Evolutionary conservation across 2,888 invertebrate species (phyloP).

Genomic region (Melieria omissa): DNA sequence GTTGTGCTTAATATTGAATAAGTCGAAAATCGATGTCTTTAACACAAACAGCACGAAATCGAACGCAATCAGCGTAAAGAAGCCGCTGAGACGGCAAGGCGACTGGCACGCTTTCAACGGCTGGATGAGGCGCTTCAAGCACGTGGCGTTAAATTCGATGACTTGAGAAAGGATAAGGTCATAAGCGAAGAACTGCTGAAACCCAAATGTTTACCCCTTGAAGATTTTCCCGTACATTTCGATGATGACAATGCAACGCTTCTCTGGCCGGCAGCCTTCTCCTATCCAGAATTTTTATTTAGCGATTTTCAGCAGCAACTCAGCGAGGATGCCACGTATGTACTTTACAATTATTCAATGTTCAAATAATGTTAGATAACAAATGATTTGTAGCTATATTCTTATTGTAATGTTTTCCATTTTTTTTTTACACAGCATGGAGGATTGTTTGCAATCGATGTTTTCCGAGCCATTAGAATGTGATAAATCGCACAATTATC

Average conservation of each 20-base stretch:
- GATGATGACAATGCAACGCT: constrained; percentile 70
- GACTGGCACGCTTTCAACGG: constrained; percentile 66
- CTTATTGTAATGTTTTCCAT: constrained; percentile 18
- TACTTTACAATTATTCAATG: not conserved
- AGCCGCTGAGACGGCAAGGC: constrained; percentile 67
- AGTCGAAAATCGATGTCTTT: not conserved
- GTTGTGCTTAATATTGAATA: not conserved
- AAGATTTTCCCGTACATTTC: constrained; percentile 74
- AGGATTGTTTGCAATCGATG: constrained; percentile 73
- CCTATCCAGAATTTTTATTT: constrained; percentile 88
- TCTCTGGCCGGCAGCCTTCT: constrained; percentile 87
- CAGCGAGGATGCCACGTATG: constrained; percentile 76
- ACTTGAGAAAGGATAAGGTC: constrained; percentile 66
- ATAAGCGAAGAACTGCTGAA: constrained; percentile 70
- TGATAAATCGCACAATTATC: constrained; percentile 78
- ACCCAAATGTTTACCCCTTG: constrained; percentile 75
- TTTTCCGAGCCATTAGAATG: constrained; percentile 78
- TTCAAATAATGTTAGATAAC: not conserved
- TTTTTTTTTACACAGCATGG: constrained; percentile 66
- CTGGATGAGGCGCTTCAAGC: constrained; percentile 67
- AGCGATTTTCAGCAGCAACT: constrained; percentile 89
- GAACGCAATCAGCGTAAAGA: constrained; percentile 61
- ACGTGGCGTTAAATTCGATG: constrained; percentile 70
- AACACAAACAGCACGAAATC: constrained; percentile 48
- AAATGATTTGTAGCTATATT: constrained; percentile 30